phyloP scores from a whole-genome alignment of 1,140 invertebrate genomes.

The Cataglyphis hispanica region DNA sequence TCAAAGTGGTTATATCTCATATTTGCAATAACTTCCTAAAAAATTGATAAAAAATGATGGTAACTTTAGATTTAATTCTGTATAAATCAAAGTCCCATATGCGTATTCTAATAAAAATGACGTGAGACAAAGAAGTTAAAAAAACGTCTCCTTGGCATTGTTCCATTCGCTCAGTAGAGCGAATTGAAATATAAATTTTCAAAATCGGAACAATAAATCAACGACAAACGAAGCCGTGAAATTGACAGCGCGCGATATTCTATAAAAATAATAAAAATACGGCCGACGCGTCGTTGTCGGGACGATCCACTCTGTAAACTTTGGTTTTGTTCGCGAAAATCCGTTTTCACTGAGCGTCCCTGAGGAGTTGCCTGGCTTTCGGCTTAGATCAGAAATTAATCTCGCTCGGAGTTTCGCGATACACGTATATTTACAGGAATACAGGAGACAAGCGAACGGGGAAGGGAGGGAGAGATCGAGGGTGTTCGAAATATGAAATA shows the following conservation, averaged over 20 bases:
- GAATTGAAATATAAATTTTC: conserved; percentile 52
- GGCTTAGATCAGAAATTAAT: conserved; percentile 78
- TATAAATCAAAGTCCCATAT: background rate
- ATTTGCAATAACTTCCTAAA: background rate
- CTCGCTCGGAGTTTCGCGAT: conserved; percentile 70
- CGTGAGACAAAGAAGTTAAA: conserved; percentile 21
- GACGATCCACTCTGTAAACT: conserved; percentile 56
- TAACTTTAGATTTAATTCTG: background rate
- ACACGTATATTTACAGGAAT: conserved; percentile 63
- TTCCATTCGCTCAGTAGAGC: conserved; percentile 37
- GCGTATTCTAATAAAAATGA: conserved; percentile 11
- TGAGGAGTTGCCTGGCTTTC: conserved; percentile 36
- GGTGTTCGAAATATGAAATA: conserved; percentile 83
- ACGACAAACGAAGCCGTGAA: conserved; percentile 56
- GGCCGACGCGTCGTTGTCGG: conserved; percentile 32
- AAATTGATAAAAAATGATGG: background rate
- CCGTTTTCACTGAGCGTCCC: conserved; percentile 58
- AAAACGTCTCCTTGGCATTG: conserved; percentile 27
- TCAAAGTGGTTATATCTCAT: background rate
- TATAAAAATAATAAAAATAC: conserved; percentile 56
- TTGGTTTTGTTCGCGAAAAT: conserved; percentile 55
- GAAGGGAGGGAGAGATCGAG: conserved; percentile 54
- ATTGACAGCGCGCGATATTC: conserved; percentile 52
- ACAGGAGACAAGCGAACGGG: conserved; percentile 61
- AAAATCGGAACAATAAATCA: conserved; percentile 49